A percentile compares a stretch with the other conserved stretches of the same genome.
These are phyloP conservation scores for Drosophila nasuta DNA, from an alignment of 1,140 invertebrate genomes.

Conservation along the genomic window DNA sequence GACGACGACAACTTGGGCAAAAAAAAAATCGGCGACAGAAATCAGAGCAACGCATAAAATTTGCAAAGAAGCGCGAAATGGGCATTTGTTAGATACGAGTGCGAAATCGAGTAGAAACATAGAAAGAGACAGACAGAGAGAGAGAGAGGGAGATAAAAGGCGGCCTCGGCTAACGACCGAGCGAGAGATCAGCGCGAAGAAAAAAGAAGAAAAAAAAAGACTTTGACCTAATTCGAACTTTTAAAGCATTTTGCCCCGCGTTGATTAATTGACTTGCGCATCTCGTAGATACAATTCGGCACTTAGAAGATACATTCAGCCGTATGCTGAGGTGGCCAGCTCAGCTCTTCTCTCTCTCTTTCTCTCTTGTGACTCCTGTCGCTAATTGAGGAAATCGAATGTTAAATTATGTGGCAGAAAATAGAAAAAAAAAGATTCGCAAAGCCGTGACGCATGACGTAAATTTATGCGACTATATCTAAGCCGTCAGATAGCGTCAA, in stretches of 20 bases:
- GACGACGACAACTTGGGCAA: slow-evolving; percentile 53
- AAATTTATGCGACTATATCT: slow-evolving; percentile 61
- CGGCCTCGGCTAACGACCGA: slow-evolving; percentile 53
- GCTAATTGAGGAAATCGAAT: slow-evolving; percentile 79
- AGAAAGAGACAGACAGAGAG: background rate
- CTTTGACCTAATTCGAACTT: slow-evolving; percentile 66
- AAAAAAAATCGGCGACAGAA: slow-evolving; percentile 51
- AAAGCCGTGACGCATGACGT: slow-evolving; percentile 52
- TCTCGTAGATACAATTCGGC: slow-evolving; percentile 48
- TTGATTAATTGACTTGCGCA: slow-evolving; percentile 76
- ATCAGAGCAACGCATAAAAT: slow-evolving; percentile 59
- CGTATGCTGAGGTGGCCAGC: background rate
- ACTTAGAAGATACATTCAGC: slow-evolving; percentile 8
- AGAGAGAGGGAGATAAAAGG: slow-evolving; percentile 4
- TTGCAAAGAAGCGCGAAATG: slow-evolving; percentile 53
- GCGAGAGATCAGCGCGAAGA: slow-evolving; percentile 54
- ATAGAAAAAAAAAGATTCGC: slow-evolving; percentile 32
- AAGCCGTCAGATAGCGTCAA: slow-evolving; percentile 24
- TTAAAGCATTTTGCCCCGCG: slow-evolving; percentile 32
- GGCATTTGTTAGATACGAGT: slow-evolving; percentile 48
- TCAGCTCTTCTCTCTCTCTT: background rate
- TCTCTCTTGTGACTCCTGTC: slow-evolving; percentile 36
- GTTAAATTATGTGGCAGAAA: slow-evolving; percentile 69
- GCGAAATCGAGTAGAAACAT: slow-evolving; percentile 15
- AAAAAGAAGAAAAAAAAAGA: slow-evolving; percentile 25